Evolutionary conservation across 2,888 invertebrate genomes (phyloP), one percentile per base, ranked within the genome.

Genomic region (Campopleginae sp.): DNA sequence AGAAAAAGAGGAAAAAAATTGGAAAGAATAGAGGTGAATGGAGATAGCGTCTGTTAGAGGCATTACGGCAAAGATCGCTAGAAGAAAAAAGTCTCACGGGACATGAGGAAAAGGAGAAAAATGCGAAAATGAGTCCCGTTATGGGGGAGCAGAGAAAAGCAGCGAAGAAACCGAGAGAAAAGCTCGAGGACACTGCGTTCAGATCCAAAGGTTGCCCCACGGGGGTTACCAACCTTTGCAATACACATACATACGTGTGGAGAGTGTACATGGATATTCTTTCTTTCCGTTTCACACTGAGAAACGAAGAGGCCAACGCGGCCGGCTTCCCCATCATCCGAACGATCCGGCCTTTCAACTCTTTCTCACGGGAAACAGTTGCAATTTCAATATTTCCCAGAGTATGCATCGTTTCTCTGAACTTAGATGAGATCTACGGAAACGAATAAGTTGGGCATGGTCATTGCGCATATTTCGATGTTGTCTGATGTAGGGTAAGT

Each of bases 331-430:
- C 48, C 65, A 48, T 58, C 71, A 70, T 75, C 68, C 12, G 27
- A 68, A 63, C 46, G 48, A 80, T 66, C 76, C 23, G 65, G 38
- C 68, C 76, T 82, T 85, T 80, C 76, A 72, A 72, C 58, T 71
- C 86, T 87, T 85, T 75, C 89, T 88, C 87, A 85, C 85, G 88
- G 85, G 87, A 83, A 86, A 84, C 85, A 86, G 87, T 86, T 83
- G 87, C 88, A 87, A 87, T 88, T 88, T 85, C 86, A 86, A 88
- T 85, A 84, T 87, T 27, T 54, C 27, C 23, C 19, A 71, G 46
- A 14, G 27, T 54, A 48, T 10, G 23, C 58, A 19, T 19, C 6
- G 23, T 8, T 42, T 51, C 23, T 12, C 38, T 66, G 46, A 66
- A 51, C 70, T 78, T 63, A 19, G 23, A 65, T 71, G 75, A 58